phyloP scores from a whole-genome alignment of 2,888 invertebrate species.

The Stegana nigrithorax region DNA sequence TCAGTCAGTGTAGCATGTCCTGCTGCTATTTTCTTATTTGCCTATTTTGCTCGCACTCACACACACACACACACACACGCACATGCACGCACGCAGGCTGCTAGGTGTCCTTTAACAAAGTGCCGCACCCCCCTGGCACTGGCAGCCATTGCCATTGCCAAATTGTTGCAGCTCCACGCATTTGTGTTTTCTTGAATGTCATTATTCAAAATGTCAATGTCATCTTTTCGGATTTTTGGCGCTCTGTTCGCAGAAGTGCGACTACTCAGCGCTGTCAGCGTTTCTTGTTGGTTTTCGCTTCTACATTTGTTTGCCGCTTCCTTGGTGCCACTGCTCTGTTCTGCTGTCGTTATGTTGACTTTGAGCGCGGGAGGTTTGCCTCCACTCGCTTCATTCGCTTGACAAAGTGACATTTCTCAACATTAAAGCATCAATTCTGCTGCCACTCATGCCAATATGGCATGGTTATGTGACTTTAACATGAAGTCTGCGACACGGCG shows the following conservation, averaged over 20 bases:
- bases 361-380: background rate
- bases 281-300: background rate
- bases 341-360: background rate
- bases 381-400: background rate
- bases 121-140: too few species aligned
- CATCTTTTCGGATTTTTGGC: conserved; percentile 45
- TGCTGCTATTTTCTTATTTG: conserved; percentile 21
- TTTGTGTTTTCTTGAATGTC: conserved; percentile 38
- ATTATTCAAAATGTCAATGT: conserved; percentile 66
- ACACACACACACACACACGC: too few species aligned
- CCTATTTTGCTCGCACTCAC: background rate
- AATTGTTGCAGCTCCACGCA: background rate
- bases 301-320: background rate
- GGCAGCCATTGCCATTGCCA: conserved; percentile 10
- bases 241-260: too few species aligned
- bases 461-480: too few species aligned
- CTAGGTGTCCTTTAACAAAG: too few species aligned
- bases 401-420: too few species aligned
- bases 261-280: background rate
- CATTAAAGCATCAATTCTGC: too few species aligned
- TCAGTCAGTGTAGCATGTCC: too few species aligned
- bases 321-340: background rate
- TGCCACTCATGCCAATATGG: too few species aligned
- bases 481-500: too few species aligned
- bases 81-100: too few species aligned